Evolutionary conservation across 2,113 vertebrate species (phyloP).

Genomic region (Galbula dea): DNA sequence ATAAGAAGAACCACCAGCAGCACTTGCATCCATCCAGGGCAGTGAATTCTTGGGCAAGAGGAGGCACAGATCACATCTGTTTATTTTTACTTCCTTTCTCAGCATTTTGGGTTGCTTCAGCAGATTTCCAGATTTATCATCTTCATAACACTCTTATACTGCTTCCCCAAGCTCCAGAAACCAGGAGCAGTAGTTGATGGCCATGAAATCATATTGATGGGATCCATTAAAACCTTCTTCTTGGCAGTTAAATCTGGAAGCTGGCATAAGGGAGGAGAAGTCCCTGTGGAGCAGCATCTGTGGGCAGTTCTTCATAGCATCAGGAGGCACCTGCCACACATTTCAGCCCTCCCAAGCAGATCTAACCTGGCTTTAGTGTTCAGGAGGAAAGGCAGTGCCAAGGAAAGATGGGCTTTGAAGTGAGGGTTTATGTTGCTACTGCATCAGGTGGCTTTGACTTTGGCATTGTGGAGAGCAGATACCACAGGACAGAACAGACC

Average conservation of each 20-base stretch:
- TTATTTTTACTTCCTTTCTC: neutral
- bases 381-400: neutral
- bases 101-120: neutral
- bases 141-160: neutral
- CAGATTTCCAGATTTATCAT: constrained; percentile 27
- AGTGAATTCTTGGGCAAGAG: neutral
- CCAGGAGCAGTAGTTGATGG: neutral
- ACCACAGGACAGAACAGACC: neutral
- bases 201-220: constrained; percentile 15
- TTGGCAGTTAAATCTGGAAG: constrained; percentile 12
- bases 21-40: neutral
- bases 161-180: constrained; percentile 3
- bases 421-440: neutral
- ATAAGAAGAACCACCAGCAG: neutral
- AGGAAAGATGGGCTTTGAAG: too few species aligned
- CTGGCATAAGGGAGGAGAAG: neutral
- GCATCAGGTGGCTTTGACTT: neutral
- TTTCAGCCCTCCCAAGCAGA: neutral
- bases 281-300: neutral
- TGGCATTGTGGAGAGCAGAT: neutral
- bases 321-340: neutral
- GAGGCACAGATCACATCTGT: neutral
- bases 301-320: neutral
- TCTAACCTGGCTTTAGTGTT: neutral
- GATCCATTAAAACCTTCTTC: neutral